Percentiles rank a stretch among this genome's conserved stretches.
phyloP scores from a whole-genome alignment of 2,797 vertebrate species.

The Epinephelus malabaricus region DNA sequence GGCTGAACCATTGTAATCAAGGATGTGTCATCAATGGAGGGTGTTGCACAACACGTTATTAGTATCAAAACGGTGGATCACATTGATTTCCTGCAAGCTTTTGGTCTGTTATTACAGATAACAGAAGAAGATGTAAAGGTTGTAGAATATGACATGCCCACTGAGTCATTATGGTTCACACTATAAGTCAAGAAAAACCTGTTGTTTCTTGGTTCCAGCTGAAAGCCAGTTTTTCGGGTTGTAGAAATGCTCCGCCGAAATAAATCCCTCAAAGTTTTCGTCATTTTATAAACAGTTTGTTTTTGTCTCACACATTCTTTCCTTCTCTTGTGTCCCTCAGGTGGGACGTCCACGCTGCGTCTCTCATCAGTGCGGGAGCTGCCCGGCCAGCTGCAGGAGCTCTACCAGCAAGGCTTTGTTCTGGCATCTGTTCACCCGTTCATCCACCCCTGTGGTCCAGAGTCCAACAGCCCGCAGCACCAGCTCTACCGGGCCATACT shows the following conservation, averaged over 20 bases:
- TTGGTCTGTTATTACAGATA: no score
- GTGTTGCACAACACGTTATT: no score
- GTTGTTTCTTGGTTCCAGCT: no score
- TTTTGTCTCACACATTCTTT: conserved; percentile 16
- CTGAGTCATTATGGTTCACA: no score
- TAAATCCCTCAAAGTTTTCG: neutral
- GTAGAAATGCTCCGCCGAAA: neutral
- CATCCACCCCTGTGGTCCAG: conserved; percentile 90
- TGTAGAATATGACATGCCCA: no score
- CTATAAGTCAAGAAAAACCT: no score
- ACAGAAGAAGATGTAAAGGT: no score
- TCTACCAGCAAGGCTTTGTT: conserved; percentile 95
- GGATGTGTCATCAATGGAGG: no score
- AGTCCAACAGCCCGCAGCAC: conserved; percentile 90
- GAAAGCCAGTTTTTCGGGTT: no score
- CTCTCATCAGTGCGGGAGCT: conserved; percentile 94
- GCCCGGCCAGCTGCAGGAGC: conserved; percentile 93
- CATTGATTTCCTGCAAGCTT: no score
- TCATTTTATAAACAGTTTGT: neutral
- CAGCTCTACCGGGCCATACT: conserved; percentile 96
- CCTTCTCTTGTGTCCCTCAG: conserved; percentile 64
- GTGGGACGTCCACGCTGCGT: conserved; percentile 91
- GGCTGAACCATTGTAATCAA: no score
- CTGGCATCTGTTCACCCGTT: conserved; percentile 95
- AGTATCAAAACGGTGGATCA: no score